A percentile compares a stretch with the other conserved stretches of the same genome.
Evolutionary conservation across 23 tunicate species (phyloP).

Genomic region (Aplidium turbinatum): DNA sequence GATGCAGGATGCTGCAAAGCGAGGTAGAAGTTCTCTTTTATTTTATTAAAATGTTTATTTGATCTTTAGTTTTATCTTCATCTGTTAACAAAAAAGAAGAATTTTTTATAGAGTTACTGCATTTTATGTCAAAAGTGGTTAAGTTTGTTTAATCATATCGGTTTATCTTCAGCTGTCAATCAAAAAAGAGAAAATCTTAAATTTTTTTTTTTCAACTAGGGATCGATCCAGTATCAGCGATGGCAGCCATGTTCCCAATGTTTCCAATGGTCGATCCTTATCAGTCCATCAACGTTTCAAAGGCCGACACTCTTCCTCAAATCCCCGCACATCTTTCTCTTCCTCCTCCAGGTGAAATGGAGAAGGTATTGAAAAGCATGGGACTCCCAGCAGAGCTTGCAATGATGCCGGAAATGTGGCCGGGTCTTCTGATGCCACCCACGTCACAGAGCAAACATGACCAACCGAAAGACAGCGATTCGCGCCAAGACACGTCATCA

Average conservation of each 20-base stretch:
- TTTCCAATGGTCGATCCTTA: constrained; percentile 68
- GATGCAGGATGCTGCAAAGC: constrained; percentile 62
- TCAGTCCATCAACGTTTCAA: constrained; percentile 47
- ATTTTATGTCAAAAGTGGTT: no score
- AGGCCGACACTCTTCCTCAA: constrained; percentile 33
- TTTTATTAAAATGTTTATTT: neutral
- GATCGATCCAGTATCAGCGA: constrained; percentile 64
- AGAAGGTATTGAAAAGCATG: constrained; percentile 73
- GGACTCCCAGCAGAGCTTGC: constrained; percentile 71
- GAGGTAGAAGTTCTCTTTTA: constrained; percentile 40
- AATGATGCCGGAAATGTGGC: constrained; percentile 47
- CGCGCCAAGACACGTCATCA: constrained; percentile 18
- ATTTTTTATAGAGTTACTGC: no score
- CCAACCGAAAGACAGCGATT: neutral
- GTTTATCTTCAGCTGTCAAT: neutral
- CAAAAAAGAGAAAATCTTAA: neutral
- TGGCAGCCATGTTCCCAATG: constrained; percentile 58
- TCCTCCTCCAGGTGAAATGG: constrained; percentile 55
- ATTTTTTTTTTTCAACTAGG: constrained; percentile 22
- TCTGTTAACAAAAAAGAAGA: no score
- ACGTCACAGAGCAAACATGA: constrained; percentile 9
- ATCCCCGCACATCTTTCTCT: constrained; percentile 17
- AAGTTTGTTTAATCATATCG: no score
- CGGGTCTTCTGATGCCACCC: constrained; percentile 45
- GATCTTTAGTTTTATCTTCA: neutral